These are phyloP conservation scores for Drosophila neutralis DNA, from an alignment of 2,888 invertebrate species.

Conservation along the genomic window DNA sequence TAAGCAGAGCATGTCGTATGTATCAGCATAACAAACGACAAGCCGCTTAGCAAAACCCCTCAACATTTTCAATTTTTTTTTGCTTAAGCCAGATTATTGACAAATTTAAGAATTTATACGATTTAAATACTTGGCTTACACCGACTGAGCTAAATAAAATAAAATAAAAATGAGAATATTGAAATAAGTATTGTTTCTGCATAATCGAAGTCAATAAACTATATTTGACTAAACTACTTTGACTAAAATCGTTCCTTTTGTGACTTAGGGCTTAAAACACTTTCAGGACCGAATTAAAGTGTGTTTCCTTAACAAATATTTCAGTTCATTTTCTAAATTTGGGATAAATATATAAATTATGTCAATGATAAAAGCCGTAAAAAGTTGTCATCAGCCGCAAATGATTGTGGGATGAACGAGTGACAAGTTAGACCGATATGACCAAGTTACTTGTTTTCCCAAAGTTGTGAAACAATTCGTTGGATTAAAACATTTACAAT, in stretches of 20 bases:
- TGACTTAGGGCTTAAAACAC: not conserved
- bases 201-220: too few species aligned
- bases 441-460: not conserved
- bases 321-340: not conserved
- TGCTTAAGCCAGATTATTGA: not conserved
- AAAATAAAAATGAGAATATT: not conserved
- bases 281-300: not conserved
- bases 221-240: too few species aligned
- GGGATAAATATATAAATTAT: not conserved
- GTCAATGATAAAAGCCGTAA: not conserved
- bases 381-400: not conserved
- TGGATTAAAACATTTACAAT: not conserved
- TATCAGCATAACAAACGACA: conserved; percentile 21
- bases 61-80: not conserved
- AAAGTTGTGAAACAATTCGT: not conserved
- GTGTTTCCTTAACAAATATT: not conserved
- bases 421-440: not conserved
- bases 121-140: not conserved
- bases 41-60: conserved; percentile 2
- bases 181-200: too few species aligned
- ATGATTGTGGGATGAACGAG: not conserved
- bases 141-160: not conserved
- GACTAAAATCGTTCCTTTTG: too few species aligned
- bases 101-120: not conserved
- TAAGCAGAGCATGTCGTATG: conserved; percentile 13